Base-by-base conservation (phyloP, 1,140 invertebrate species). In the Manduca sexta region DNA sequence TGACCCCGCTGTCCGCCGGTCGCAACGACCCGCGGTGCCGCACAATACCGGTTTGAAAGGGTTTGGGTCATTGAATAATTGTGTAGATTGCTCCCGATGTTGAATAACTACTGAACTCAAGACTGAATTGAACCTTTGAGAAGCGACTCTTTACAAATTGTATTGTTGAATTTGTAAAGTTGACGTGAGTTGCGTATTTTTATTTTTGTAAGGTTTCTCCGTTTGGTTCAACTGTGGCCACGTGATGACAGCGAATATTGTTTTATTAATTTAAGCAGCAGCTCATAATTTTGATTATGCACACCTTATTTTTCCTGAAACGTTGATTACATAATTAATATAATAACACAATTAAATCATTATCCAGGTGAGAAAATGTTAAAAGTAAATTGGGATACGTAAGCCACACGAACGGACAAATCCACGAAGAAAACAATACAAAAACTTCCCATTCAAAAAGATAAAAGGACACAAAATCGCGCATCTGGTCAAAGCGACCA, bases 401-500 rank as follows among this genome's bases (percentile, higher is more conserved):
- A 26, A 3, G 8, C 1, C 0, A 26, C n/a, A n/a, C n/a, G n/a
- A n/a, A n/a, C n/a, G n/a, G n/a, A n/a, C n/a, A n/a, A n/a, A n/a
- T n/a, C n/a, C n/a, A n/a, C n/a, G n/a, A n/a, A n/a, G n/a, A n/a
- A 41, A 34, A 16, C 15, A 30, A 50, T 34, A 37, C 33, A 4
- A 34, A 42, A 39, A 40, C 26, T 16, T 21, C 29, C 38, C 21
- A 43, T 31, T 43, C 41, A 43, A 45, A 45, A 17, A 38, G 29
- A 37, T 14, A 37, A 43, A 30, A 21, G 8, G 33, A 51, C 49
- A 26, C 17, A 7, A 45, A 33, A 45, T 8, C 14, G 26, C 16
- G 29, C 16, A 12, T 13, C n/a, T 35, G 37, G 29, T 45, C 42
- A 40, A 45, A 51, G 26, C 35, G 37, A 40, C 42, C 48, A 18